These are phyloP conservation scores for Raja brachyura DNA, from an alignment of 2,113 vertebrate genomes.

Conservation along the genomic window DNA sequence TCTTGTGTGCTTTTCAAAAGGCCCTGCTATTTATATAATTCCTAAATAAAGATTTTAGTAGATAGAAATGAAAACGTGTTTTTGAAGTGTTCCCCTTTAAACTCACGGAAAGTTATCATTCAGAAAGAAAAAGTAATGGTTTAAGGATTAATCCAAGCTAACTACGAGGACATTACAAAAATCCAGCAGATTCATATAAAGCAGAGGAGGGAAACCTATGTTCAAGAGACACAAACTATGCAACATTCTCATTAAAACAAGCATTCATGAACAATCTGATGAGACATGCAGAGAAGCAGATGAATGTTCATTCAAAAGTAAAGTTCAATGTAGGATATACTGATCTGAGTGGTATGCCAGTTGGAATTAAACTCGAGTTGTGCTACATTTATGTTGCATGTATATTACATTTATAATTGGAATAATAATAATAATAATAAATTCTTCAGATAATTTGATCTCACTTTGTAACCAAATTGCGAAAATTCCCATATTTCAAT, in stretches of 20 bases:
- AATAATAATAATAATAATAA: neutral
- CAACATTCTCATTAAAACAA: constrained; percentile 98
- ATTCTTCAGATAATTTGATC: neutral
- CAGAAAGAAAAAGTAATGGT: constrained; percentile 72
- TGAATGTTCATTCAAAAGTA: constrained; percentile 76
- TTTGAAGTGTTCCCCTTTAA: constrained; percentile 87
- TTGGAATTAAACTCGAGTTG: neutral
- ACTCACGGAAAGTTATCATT: constrained; percentile 77
- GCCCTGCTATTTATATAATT: neutral
- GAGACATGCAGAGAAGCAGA: constrained; percentile 98
- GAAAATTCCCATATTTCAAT: neutral
- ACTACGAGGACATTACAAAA: constrained; percentile 94
- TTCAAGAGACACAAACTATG: constrained; percentile 96
- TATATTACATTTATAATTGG: neutral
- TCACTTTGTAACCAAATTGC: constrained; percentile 10
- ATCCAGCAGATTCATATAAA: constrained; percentile 90
- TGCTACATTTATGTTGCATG: neutral
- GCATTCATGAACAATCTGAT: constrained; percentile 98
- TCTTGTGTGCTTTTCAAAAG: constrained; percentile 4
- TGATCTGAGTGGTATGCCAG: constrained; percentile 44
- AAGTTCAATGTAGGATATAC: constrained; percentile 89
- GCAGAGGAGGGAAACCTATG: constrained; percentile 92
- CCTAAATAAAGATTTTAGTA: constrained; percentile 41
- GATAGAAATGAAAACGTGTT: constrained; percentile 52
- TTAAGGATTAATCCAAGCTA: constrained; percentile 87